These are phyloP conservation scores for Parauchenoglanis punctatus DNA, from an alignment of 2,797 vertebrate genomes.

Conservation along the genomic window DNA sequence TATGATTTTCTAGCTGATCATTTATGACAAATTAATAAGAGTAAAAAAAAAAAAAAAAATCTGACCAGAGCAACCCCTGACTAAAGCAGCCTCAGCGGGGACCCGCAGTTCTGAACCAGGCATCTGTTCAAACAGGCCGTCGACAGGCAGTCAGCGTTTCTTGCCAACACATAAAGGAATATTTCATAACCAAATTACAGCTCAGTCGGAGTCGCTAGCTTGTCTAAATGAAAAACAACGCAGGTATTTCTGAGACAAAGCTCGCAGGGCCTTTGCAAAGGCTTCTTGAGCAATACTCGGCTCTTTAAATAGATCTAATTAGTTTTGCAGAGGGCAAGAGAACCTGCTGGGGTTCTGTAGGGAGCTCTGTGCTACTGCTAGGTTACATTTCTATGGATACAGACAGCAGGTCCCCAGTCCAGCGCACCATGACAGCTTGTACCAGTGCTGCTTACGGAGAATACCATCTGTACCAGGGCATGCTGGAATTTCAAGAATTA, in stretches of 20 bases:
- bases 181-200: conserved; percentile 43
- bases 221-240: conserved; percentile 27
- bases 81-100: conserved; percentile 27
- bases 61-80: background rate
- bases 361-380: conserved; percentile 13
- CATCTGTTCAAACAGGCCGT: conserved; percentile 37
- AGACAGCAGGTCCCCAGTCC: background rate
- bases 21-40: background rate
- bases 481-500: background rate
- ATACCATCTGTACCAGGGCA: background rate
- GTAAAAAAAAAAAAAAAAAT: background rate
- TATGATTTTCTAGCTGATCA: background rate
- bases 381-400: background rate
- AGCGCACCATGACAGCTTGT: background rate
- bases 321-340: conserved; percentile 30
- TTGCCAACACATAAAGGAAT: conserved; percentile 42
- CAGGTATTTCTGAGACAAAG: conserved; percentile 11
- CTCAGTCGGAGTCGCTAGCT: conserved; percentile 16
- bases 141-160: conserved; percentile 16
- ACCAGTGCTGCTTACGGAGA: background rate
- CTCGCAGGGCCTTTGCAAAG: background rate
- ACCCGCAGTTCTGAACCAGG: conserved; percentile 25
- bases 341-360: conserved; percentile 24
- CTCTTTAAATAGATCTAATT: conserved; percentile 28
- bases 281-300: background rate